Evolutionary conservation across 1,140 invertebrate species (phyloP), one percentile per base, ranked within the genome.

Genomic region (Heliconius himera): DNA sequence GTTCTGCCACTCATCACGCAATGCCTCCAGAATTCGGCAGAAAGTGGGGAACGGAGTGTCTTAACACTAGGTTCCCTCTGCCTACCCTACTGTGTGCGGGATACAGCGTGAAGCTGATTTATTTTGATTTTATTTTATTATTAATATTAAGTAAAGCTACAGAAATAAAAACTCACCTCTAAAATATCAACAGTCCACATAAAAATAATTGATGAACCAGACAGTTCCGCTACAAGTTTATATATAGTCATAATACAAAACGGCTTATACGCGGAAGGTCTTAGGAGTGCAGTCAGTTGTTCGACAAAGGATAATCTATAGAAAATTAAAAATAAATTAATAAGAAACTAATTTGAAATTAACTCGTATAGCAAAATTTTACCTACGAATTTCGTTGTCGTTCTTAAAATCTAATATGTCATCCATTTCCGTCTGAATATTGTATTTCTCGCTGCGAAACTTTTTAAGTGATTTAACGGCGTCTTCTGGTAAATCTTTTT

Each of bases 321-420:
- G 83, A 33, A 26, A 77, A 22, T 49, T 36, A 22, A 36, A 46
- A 78, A 26, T 75, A 56, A 56, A 74, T n/a, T 41, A 77, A 74
- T 70, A 36, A 56, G 70, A 46, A 77, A 71, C 1, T 38, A 36
- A 29, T 71, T 36, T 72, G 9, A 38, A 72, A 22, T 11, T 38
- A 72, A 41, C 36, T 38, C 16, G 16, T 20, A 16, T 72, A 41
- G 9, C 41, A 76, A 81, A 80, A 82, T 70, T 56, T 84, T 80
- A 89, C 89, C 80, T 87, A 82, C 84, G 83, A 85, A 91, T 81
- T 72, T 88, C 74, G 80, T 90, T 89, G 38, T 80, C 83, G n/a
- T 60, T 73, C 54, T 89, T 90, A 73, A 86, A 91, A 9, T 89
- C 85, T 51, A 83, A 82, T 1, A 91, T 36, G 26, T 88, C 81